A percentile compares a stretch with the other conserved stretches of the same genome.
Conservation (phyloP, 2,888 invertebrate species). For the Lithophane socia region DNA sequence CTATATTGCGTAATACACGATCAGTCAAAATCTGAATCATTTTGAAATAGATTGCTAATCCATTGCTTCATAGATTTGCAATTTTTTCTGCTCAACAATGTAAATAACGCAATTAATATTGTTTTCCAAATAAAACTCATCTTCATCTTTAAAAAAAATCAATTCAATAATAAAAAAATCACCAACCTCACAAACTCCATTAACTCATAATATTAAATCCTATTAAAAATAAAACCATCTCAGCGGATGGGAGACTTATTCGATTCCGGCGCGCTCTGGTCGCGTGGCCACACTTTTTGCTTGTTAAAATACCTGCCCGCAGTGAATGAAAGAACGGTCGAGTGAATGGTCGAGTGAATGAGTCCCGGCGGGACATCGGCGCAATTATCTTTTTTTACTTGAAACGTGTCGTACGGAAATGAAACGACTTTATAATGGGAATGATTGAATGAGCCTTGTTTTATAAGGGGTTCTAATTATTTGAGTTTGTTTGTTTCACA, state of each 20-base stretch:
- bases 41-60: too few relatives aligned
- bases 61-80: too few relatives aligned
- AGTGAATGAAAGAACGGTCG: constrained; percentile 74
- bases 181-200: background rate
- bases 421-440: constrained; percentile 64
- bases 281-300: constrained; percentile 80
- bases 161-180: constrained; percentile 4
- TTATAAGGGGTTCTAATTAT: constrained; percentile 12
- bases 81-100: too few relatives aligned
- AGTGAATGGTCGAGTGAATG: constrained; percentile 70
- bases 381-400: constrained; percentile 68
- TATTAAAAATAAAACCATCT: constrained; percentile 44
- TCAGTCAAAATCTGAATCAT: too few relatives aligned
- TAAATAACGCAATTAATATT: too few relatives aligned
- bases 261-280: constrained; percentile 61
- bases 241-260: constrained; percentile 64
- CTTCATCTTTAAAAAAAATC: background rate
- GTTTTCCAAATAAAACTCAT: too few relatives aligned
- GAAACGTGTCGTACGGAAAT: constrained; percentile 58
- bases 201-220: background rate
- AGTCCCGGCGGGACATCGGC: constrained; percentile 63
- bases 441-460: constrained; percentile 39
- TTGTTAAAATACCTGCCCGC: constrained; percentile 81
- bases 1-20: too few relatives aligned
- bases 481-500: constrained; percentile 16